Base-by-base conservation (phyloP, 2,113 vertebrate genomes). In the Tiliqua scincoides region DNA sequence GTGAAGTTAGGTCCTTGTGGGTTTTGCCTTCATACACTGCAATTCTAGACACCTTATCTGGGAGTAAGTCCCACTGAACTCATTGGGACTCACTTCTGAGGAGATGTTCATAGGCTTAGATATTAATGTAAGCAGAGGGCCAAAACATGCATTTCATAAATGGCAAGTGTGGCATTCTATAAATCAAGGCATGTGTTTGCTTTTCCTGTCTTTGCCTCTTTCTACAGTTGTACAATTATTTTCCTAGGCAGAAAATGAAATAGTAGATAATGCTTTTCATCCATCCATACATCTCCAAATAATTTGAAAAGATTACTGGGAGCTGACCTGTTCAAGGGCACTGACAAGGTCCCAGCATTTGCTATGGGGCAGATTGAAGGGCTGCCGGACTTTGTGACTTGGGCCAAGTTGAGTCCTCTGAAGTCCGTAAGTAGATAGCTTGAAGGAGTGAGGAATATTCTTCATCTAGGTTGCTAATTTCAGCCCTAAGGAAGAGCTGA, bases 401-500 rank as follows among this genome's bases (percentile, higher is more conserved):
- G 14, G 17, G 12, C 15, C 54, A 21, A 35, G 7, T 15, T 74
- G 32, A 15, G 27, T 40, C 23, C 78, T 52, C 27, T 48, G 43
- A 48, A 27, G 48, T 30, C 10, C 62, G 10, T 65, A n/a, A 61
- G 52, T 30, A 73, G 48, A 67, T 23, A 78, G 27, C 65, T 18
- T n/a, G 63, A 40, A 72, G 18, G 54, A 15, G 71, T 48, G 32
- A 3, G 30, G 68, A 30, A 63, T 25, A 37, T 48, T 14, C 54
- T 52, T 37, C 10, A 57, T 70, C 63, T 21, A 2, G 4, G 10
- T 48, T 15, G 68, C 48, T 63, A 74, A 30, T 12, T 18, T 7
- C 48, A 57, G 12, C 40, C 48, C 43, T 43, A 0, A 0, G 7
- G 77, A 4, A 74, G 35, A 86, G 23, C 71, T 74, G 30, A 48